These are phyloP conservation scores for Cottus gobio DNA, from an alignment of 2,113 vertebrate species.

Conservation along the genomic window DNA sequence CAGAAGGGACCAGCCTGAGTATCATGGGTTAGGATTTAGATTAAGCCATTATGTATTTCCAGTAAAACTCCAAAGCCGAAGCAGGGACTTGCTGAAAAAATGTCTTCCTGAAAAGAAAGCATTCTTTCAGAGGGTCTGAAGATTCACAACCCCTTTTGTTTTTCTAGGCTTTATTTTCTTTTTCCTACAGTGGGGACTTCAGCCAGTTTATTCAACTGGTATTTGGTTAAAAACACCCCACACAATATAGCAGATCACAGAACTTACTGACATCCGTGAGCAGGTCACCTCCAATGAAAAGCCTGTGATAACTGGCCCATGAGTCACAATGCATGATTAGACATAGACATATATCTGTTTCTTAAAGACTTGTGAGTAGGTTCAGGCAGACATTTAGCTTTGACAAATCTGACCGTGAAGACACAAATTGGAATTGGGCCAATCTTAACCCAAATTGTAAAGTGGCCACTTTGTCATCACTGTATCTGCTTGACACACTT, in stretches of 20 bases:
- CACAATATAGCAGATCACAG: background rate
- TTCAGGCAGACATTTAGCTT: constrained; percentile 3
- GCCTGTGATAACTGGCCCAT: background rate
- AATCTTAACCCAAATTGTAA: background rate
- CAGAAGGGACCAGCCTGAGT: background rate
- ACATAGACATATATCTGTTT: background rate
- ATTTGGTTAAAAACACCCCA: background rate
- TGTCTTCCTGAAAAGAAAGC: background rate
- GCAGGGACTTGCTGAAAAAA: constrained; percentile 1
- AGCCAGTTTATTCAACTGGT: background rate
- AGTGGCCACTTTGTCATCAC: background rate
- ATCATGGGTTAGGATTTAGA: constrained; percentile 10
- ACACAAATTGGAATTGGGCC: background rate
- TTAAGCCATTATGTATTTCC: constrained; percentile 3
- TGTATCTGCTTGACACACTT: background rate
- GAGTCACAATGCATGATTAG: background rate
- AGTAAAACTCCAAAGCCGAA: constrained; percentile 27
- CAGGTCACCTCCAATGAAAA: background rate
- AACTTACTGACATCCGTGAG: background rate
- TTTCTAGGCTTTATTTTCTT: background rate
- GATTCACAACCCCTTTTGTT: background rate
- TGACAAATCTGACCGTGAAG: constrained; percentile 1
- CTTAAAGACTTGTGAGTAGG: background rate
- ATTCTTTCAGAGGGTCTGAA: background rate
- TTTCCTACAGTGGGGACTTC: background rate